Evolutionary conservation across 2,888 invertebrate species (phyloP), one percentile per base, ranked within the genome.

Genomic region (Rhagonycha fulva): DNA sequence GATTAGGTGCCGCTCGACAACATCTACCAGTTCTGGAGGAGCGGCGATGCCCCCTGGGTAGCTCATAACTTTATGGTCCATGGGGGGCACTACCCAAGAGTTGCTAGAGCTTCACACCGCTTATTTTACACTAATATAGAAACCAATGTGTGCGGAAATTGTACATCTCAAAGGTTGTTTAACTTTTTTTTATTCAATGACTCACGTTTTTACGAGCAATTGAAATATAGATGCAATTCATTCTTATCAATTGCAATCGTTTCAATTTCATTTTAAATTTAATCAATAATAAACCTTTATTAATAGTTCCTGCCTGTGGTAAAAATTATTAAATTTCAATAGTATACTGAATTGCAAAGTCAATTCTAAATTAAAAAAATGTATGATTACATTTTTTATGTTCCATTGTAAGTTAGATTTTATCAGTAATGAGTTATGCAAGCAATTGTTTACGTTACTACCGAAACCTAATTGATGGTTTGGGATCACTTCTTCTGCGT

Each of bases 1-100:
- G 61, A 75, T 71, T 75, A 71, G 68, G 71, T 75, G 71, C 71
- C 75, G 75, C 71, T 75, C 71, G 32, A 70, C 72, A 62, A 68
- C 61, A 62, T 62, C 69, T 71, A 32, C 19, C 62, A 72, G 62
- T 69, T 14, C 68, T 66, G 28, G 74, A 76, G 76, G 76, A 74
- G 77, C 74, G 74, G 68, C 77, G 74, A 72, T 69, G 61, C 77
- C 77, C 77, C 77, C 77, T 62, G 74, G 63, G 74, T 28, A 62
- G 77, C 77, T 74, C 77, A 77, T 77, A 77, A 74, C 77, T 77
- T 71, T 77, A 47, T n/a, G 19, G 62, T 23, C 72, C 47, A 66
- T 62, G 71, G 77, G 74, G 76, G 76, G 80, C 76, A 71, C 68
- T 74, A 80, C 71, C 77, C 75, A 71, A 76, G 63, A 66, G 23